Evolutionary conservation across 2,888 invertebrate genomes (phyloP), one percentile per base, ranked within the genome.

Genomic region (Drosophila eohydei): DNA sequence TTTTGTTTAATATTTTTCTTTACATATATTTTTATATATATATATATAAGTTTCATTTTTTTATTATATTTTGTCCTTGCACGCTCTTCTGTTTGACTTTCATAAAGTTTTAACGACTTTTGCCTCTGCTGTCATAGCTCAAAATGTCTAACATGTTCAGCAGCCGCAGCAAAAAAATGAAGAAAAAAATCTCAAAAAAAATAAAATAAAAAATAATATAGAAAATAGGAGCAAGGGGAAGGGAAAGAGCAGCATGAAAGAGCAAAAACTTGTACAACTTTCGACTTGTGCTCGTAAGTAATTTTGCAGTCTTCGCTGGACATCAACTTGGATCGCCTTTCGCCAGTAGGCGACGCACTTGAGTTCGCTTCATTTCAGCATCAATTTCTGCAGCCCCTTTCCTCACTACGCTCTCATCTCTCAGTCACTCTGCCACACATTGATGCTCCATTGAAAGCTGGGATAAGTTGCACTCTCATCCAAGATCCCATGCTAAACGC

Each of bases 81-180:
- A 71, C 88, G 85, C 79, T 88, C 69, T 77, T 72, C 81, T 91
- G 90, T 91, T 91, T 88, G 91, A 88, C 88, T 88, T 88, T 88
- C 90, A 88, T 88, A 88, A 88, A 88, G 90, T 88, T 88, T 91
- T 88, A 88, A 88, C 91, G 91, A 88, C 88, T 88, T 88, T 90
- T 91, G 91, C 84, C 88, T 86, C 80, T 75, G 74, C 89, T 76
- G 78, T 80, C 90, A 75, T 64, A 80, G 70, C 84, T 81, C 74
- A 84, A 78, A 83, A 78, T 74, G 90, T 87, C 86, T 87, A 78
- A 86, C 90, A 90, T 90, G 85, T 80, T 78, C 72, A 80, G 71
- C 64, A 56, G 57, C 67, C 56, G 54, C 80, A 60, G 52, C 58
- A 56, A 61, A 46, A 58, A 40, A 28, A 21, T 36, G 52, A 57